Evolutionary conservation across 2,888 invertebrate genomes (phyloP).

Genomic region (Drosophila kanekoi): DNA sequence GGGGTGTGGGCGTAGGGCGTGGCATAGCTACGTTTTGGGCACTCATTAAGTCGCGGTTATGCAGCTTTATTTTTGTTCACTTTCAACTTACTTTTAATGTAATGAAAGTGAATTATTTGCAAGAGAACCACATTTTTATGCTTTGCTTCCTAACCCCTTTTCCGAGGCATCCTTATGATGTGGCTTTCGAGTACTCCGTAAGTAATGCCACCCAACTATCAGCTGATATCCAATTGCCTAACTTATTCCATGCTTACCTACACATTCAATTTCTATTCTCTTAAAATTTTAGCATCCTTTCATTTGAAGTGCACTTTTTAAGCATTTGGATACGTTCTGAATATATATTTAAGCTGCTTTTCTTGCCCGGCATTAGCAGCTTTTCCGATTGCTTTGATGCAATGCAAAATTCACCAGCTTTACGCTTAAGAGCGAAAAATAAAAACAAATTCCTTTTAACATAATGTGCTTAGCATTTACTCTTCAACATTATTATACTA

Average conservation of each 20-base stretch:
- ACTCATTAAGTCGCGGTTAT: slow-evolving; percentile 76
- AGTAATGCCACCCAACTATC: neutral
- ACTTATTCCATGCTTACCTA: neutral
- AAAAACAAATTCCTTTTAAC: neutral
- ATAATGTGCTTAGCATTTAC: no score
- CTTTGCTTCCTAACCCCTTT: slow-evolving; percentile 19
- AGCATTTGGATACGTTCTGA: neutral
- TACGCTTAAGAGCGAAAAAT: neutral
- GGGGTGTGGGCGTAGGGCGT: neutral
- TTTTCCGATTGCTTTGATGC: neutral
- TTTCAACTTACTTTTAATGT: slow-evolving; percentile 42
- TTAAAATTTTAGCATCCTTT: neutral
- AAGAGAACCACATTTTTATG: slow-evolving; percentile 33
- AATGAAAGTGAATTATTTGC: slow-evolving; percentile 56
- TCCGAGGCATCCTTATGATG: slow-evolving; percentile 13
- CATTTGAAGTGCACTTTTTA: neutral
- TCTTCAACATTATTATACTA: no score
- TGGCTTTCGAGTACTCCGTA: slow-evolving; percentile 8
- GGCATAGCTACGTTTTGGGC: slow-evolving; percentile 40
- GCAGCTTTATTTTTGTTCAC: slow-evolving; percentile 64
- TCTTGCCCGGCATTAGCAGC: neutral
- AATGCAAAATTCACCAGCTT: neutral
- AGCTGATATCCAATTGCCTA: neutral
- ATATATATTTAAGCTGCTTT: slow-evolving; percentile 10
- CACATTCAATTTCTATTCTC: neutral